A percentile compares a stretch with the other conserved stretches of the same genome.
phyloP scores from a whole-genome alignment of 2,797 vertebrate species.

The Carapus acus region DNA sequence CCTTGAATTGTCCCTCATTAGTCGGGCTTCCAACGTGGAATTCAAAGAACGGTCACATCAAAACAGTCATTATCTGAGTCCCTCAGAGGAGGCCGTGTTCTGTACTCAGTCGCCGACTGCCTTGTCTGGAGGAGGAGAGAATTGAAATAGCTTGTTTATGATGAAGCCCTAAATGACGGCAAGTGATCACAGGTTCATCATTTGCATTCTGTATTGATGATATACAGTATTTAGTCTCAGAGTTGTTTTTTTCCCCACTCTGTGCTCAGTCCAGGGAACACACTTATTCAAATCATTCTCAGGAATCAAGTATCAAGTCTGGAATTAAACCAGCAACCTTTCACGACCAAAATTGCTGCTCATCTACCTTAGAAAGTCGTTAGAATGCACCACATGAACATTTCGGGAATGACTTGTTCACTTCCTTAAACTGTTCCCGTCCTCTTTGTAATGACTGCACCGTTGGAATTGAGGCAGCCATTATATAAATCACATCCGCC shows the following conservation, averaged over 20 bases:
- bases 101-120: slow-evolving; percentile 58
- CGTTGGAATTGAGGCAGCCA: no score
- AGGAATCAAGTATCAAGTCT: no score
- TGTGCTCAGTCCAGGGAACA: not conserved
- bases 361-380: no score
- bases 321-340: no score
- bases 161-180: not conserved
- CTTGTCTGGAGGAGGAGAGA: slow-evolving; percentile 56
- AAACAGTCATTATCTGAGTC: slow-evolving; percentile 63
- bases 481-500: no score
- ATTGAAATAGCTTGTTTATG: not conserved
- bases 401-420: no score
- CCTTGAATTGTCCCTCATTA: no score
- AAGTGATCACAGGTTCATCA: not conserved
- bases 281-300: not conserved
- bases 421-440: no score
- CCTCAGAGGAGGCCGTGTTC: slow-evolving; percentile 57
- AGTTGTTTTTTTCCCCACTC: no score
- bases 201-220: slow-evolving; percentile 9
- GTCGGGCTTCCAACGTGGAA: not conserved
- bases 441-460: no score
- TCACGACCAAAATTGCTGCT: no score
- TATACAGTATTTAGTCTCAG: not conserved
- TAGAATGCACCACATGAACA: no score
- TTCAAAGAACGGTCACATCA: slow-evolving; percentile 72